These are phyloP conservation scores for Clarias fuscus DNA, from an alignment of 2,797 vertebrate species.

Conservation along the genomic window DNA sequence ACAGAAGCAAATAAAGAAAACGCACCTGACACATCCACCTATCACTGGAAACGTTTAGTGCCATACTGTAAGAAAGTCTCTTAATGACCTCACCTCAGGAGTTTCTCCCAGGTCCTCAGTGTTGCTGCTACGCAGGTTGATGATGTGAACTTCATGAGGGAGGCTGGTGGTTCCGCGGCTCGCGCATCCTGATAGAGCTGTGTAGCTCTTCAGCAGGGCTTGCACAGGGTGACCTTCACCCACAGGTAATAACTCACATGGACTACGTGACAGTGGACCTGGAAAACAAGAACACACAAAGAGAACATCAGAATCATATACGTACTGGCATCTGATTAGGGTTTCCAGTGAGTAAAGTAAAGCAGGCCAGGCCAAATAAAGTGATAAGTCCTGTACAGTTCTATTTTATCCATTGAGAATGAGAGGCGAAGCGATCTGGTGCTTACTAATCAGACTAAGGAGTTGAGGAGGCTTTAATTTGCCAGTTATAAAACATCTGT, in stretches of 20 bases:
- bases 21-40: too few species aligned
- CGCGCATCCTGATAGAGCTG: conserved; percentile 89
- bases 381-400: background rate
- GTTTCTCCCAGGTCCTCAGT: conserved; percentile 66
- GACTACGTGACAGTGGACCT: conserved; percentile 81
- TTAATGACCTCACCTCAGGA: conserved; percentile 62
- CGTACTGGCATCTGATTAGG: background rate
- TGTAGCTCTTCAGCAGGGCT: conserved; percentile 86
- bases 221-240: conserved; percentile 88
- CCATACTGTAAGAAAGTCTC: background rate
- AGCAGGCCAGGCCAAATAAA: background rate
- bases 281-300: conserved; percentile 28
- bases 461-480: background rate
- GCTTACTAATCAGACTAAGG: background rate
- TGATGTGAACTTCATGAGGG: conserved; percentile 89
- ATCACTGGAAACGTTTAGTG: background rate
- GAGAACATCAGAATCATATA: background rate
- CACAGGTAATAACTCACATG: conserved; percentile 83
- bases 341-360: background rate
- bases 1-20: background rate
- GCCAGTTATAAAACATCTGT: background rate
- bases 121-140: conserved; percentile 82
- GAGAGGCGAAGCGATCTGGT: background rate
- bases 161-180: conserved; percentile 83
- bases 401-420: background rate